A percentile compares a stretch with the other conserved stretches of the same genome.
phyloP scores from a whole-genome alignment of 92 coral and sea anemone genomes.

The Diadumene lineata region DNA sequence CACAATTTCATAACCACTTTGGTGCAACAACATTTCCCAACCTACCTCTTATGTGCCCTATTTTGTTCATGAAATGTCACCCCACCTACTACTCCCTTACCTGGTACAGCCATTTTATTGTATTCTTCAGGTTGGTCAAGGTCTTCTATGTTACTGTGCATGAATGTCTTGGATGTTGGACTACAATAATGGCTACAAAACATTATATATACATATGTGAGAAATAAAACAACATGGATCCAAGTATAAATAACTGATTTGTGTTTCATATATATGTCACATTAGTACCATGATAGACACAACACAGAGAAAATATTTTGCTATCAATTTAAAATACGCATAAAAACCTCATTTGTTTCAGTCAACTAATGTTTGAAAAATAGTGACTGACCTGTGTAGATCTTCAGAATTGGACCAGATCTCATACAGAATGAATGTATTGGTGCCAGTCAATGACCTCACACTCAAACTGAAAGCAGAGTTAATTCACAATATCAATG shows the following conservation, averaged over 20 bases:
- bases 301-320: neutral
- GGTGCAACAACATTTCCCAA: neutral
- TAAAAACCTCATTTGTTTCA: no score
- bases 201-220: no score
- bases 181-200: conserved; percentile 76
- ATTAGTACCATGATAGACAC: no score
- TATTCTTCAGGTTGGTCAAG: conserved; percentile 90
- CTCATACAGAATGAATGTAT: conserved; percentile 73
- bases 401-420: conserved; percentile 84
- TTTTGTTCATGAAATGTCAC: no score
- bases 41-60: neutral
- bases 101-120: conserved; percentile 91
- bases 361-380: no score
- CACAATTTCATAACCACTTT: no score
- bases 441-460: conserved; percentile 61
- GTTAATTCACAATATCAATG: neutral
- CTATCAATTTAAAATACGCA: neutral
- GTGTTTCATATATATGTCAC: no score
- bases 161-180: conserved; percentile 70
- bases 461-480: conserved; percentile 56
- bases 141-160: conserved; percentile 79
- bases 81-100: conserved; percentile 47
- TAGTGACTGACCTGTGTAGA: conserved; percentile 57
- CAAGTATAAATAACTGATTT: no score
- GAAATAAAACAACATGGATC: no score